Percentiles rank a stretch among this genome's conserved stretches.
Conservation (phyloP, 2,888 invertebrate species). For the Saturnia pavonia region DNA sequence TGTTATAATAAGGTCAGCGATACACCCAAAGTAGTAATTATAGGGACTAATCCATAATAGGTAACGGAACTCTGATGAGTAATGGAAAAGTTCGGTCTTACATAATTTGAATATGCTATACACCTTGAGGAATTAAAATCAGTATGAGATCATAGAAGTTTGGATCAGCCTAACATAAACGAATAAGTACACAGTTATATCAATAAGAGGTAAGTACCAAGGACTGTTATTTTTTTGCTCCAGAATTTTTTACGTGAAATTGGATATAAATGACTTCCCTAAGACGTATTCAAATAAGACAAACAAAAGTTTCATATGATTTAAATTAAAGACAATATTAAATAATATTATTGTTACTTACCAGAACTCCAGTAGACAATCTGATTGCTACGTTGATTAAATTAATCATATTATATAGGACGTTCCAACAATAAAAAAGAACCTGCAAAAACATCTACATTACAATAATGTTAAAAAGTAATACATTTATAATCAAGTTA, state of each 20-base stretch:
- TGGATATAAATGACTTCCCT: too few relatives aligned
- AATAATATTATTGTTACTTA: neutral
- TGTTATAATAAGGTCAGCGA: neutral
- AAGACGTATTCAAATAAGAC: too few relatives aligned
- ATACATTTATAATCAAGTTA: neutral
- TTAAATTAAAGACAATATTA: neutral
- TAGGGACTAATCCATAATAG: neutral
- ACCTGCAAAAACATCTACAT: neutral
- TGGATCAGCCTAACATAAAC: too few relatives aligned
- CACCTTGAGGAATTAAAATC: neutral
- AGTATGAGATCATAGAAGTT: neutral
- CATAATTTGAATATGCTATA: neutral
- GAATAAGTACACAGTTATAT: too few relatives aligned
- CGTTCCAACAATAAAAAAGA: neutral
- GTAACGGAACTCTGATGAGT: neutral
- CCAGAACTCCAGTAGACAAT: neutral
- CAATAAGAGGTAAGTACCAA: too few relatives aligned
- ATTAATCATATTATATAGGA: neutral
- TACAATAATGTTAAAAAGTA: neutral
- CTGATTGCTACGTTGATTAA: slow-evolving; percentile 4
- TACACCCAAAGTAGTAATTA: neutral
- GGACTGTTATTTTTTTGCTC: too few relatives aligned
- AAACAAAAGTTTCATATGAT: too few relatives aligned
- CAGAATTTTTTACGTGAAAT: too few relatives aligned
- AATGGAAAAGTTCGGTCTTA: neutral